Evolutionary conservation across 2,797 vertebrate genomes (phyloP).

Genomic region (Australoheros facetus): DNA sequence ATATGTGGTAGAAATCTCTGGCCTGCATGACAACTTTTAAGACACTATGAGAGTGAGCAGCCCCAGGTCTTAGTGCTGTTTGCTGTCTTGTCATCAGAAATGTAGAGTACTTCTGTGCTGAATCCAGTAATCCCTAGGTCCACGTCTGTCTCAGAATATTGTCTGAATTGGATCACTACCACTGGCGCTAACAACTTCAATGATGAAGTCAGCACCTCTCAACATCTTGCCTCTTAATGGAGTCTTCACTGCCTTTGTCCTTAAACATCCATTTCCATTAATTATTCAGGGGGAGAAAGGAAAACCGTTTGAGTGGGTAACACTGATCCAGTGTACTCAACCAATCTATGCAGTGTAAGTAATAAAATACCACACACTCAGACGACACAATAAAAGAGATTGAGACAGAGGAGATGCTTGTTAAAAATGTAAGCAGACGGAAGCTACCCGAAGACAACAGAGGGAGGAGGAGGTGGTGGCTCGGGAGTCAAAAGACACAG

Average conservation of each 20-base stretch:
- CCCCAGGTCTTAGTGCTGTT: background rate
- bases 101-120: background rate
- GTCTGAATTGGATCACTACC: slow-evolving; percentile 49
- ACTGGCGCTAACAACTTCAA: slow-evolving; percentile 65
- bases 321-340: slow-evolving; percentile 81
- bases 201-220: slow-evolving; percentile 81
- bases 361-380: slow-evolving; percentile 81
- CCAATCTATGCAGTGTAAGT: slow-evolving; percentile 82
- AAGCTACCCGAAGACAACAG: slow-evolving; percentile 71
- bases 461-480: slow-evolving; percentile 62
- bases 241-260: slow-evolving; percentile 79
- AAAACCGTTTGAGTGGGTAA: slow-evolving; percentile 82
- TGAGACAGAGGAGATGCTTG: slow-evolving; percentile 81
- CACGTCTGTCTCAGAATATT: slow-evolving; percentile 7
- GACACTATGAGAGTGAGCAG: slow-evolving; percentile 1
- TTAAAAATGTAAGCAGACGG: slow-evolving; percentile 83
- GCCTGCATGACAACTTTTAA: slow-evolving; percentile 1
- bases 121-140: slow-evolving; percentile 8
- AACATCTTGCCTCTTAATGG: slow-evolving; percentile 78
- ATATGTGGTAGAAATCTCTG: slow-evolving; percentile 18
- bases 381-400: slow-evolving; percentile 81
- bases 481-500: slow-evolving; percentile 74
- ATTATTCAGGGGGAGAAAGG: slow-evolving; percentile 80
- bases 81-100: slow-evolving; percentile 3
- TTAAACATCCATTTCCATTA: slow-evolving; percentile 80